Percentiles rank a stretch among this genome's conserved stretches.
These are phyloP conservation scores for Sarcophaga variegata DNA, from an alignment of 2,888 invertebrate genomes.

Conservation along the genomic window DNA sequence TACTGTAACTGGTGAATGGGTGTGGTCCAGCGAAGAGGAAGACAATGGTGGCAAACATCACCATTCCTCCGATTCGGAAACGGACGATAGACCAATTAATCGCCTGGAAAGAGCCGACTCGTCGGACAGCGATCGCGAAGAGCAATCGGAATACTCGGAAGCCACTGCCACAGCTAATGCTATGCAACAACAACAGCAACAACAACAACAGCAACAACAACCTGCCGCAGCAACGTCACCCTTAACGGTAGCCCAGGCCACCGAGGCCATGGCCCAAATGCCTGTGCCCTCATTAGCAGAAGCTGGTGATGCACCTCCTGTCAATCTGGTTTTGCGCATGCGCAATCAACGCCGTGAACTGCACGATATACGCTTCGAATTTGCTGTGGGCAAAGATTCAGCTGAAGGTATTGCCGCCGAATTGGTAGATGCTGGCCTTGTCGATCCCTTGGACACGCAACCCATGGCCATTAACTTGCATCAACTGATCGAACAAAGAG, in stretches of 20 bases:
- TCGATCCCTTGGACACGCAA: conserved; percentile 94
- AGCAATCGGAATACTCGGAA: conserved; percentile 81
- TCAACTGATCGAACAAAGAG: conserved; percentile 90
- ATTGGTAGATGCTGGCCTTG: conserved; percentile 96
- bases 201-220: conserved; percentile 44
- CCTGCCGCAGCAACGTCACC: conserved; percentile 61
- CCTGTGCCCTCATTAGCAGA: conserved; percentile 62
- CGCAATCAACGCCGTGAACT: conserved; percentile 94
- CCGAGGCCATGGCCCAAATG: conserved; percentile 64
- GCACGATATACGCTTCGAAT: conserved; percentile 99
- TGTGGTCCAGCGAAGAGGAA: conserved; percentile 98
- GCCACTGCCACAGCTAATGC: conserved; percentile 74
- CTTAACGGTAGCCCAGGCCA: conserved; percentile 51
- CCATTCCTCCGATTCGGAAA: conserved; percentile 83
- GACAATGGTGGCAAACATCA: conserved; percentile 84
- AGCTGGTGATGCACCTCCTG: conserved; percentile 82
- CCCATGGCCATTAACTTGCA: conserved; percentile 97
- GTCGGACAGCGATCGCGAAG: conserved; percentile 84
- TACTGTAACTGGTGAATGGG: conserved; percentile 98
- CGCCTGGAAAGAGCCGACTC: conserved; percentile 84
- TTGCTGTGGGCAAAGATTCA: conserved; percentile 93
- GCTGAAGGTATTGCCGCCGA: conserved; percentile 97
- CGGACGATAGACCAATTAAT: conserved; percentile 85
- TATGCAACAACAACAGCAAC: conserved; percentile 45
- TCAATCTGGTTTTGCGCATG: conserved; percentile 94